Conservation (phyloP, 2,797 vertebrate genomes). For the Lindbergichthys nudifrons region DNA sequence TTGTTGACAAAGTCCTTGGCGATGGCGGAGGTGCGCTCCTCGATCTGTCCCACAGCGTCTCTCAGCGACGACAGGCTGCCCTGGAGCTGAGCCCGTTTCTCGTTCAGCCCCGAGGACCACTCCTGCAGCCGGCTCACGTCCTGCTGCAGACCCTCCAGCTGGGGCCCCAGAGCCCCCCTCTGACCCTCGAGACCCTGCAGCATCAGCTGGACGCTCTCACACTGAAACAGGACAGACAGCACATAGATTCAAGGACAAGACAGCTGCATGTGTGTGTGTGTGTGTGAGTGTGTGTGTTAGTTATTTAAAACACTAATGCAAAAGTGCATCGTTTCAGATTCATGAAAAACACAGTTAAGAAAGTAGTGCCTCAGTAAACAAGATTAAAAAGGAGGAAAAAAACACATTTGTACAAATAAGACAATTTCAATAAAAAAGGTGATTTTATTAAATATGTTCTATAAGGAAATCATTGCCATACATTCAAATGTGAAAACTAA, state of each 20-base stretch:
- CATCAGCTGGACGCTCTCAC: slow-evolving; percentile 82
- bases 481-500: background rate
- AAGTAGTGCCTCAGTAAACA: background rate
- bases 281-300: background rate
- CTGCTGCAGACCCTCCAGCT: slow-evolving; percentile 83
- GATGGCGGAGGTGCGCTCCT: slow-evolving; percentile 83
- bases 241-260: slow-evolving; percentile 11
- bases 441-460: slow-evolving; percentile 50
- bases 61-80: slow-evolving; percentile 83
- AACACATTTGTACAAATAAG: background rate
- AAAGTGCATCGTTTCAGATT: background rate
- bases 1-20: slow-evolving; percentile 85
- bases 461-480: background rate
- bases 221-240: slow-evolving; percentile 81
- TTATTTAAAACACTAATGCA: background rate
- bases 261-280: background rate
- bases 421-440: background rate
- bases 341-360: background rate
- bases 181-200: slow-evolving; percentile 81
- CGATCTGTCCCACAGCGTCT: slow-evolving; percentile 81
- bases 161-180: slow-evolving; percentile 69
- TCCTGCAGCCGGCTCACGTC: slow-evolving; percentile 85
- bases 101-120: slow-evolving; percentile 79
- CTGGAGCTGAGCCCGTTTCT: slow-evolving; percentile 82
- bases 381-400: background rate